A percentile compares a stretch with the other conserved stretches of the same genome.
These are phyloP conservation scores for Pomatostomus ruficeps DNA, from an alignment of 2,113 vertebrate species.

Conservation along the genomic window DNA sequence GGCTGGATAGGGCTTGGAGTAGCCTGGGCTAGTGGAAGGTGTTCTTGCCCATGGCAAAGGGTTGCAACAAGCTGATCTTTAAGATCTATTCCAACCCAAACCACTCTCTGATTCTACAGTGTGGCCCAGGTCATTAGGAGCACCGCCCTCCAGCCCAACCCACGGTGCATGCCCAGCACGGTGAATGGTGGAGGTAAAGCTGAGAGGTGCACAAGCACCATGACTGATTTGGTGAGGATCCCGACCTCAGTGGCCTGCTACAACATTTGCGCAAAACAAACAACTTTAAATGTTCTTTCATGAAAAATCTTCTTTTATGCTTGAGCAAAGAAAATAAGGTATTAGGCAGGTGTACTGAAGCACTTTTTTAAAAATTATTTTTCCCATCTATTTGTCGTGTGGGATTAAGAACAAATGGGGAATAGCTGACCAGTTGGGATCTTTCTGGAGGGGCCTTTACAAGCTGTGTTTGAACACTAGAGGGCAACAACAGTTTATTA, in stretches of 20 bases:
- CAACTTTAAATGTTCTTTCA: not conserved
- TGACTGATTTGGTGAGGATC: not conserved
- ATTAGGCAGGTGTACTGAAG: not conserved
- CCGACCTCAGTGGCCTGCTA: not conserved
- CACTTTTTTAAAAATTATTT: not conserved
- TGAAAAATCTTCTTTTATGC: not conserved
- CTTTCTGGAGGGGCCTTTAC: not conserved
- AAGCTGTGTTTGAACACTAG: conserved; percentile 10
- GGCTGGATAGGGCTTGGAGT: fast-evolving
- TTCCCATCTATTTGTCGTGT: not conserved
- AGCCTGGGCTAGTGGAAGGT: fast-evolving
- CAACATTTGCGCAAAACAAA: not conserved
- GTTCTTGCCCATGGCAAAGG: not conserved
- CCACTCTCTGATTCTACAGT: not conserved
- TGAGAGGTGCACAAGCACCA: not conserved
- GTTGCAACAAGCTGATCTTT: not conserved
- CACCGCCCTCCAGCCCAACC: not conserved
- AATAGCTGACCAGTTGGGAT: not conserved
- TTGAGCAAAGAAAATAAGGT: not conserved
- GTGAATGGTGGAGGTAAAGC: not conserved
- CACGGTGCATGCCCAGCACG: fast-evolving
- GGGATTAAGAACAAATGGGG: not conserved
- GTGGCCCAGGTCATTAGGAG: not conserved
- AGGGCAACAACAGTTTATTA: conserved; percentile 32
- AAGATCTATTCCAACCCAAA: not conserved